These are phyloP conservation scores for Ditylenchus weischeri DNA, from an alignment of 2,888 invertebrate genomes.

Conservation along the genomic window DNA sequence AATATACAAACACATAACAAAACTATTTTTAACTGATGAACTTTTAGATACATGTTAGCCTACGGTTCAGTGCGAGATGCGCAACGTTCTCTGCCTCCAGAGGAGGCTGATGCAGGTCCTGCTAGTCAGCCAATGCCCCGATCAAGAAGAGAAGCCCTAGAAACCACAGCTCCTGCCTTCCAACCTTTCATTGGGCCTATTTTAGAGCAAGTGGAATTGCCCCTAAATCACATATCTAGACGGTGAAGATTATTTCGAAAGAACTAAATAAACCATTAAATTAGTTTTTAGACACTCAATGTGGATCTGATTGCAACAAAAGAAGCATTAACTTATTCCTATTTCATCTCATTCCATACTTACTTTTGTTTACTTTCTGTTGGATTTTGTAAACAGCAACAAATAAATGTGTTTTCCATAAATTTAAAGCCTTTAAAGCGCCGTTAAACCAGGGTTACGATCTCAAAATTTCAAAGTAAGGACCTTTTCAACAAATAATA, in stretches of 20 bases:
- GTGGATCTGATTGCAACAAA: slow-evolving; percentile 24
- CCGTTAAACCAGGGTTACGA: too few species aligned
- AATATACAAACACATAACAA: too few species aligned
- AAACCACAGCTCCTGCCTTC: neutral
- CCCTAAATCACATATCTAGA: slow-evolving; percentile 14
- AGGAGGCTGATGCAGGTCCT: neutral
- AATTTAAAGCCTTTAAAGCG: too few species aligned
- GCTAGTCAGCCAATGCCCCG: neutral
- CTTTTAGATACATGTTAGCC: slow-evolving; percentile 38
- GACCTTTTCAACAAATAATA: too few species aligned
- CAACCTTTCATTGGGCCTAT: slow-evolving; percentile 19
- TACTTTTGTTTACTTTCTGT: neutral
- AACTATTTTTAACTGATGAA: neutral
- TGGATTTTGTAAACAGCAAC: too few species aligned
- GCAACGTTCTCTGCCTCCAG: slow-evolving; percentile 3
- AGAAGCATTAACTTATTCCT: neutral
- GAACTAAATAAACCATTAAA: too few species aligned
- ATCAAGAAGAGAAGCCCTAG: neutral
- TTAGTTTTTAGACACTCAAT: slow-evolving; percentile 16
- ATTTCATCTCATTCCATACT: neutral
- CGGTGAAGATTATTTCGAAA: neutral
- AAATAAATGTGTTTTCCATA: too few species aligned
- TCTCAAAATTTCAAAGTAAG: too few species aligned
- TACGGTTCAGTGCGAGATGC: slow-evolving; percentile 39
- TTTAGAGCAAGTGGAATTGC: slow-evolving; percentile 8